Base-by-base conservation (phyloP, 37 sponge, comb jelly and placozoan genomes). In the Axinella damicornis region DNA sequence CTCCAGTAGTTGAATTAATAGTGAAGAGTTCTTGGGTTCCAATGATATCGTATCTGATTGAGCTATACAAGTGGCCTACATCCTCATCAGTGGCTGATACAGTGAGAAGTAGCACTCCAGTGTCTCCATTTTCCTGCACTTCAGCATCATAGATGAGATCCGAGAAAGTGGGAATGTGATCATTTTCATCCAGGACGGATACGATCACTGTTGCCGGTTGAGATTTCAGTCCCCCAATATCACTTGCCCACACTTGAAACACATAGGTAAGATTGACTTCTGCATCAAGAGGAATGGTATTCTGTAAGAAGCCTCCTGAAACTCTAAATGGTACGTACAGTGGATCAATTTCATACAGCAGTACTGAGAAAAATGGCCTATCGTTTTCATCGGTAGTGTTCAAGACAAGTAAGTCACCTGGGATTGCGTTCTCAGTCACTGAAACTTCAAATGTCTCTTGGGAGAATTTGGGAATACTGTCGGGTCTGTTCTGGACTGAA, bases 121-220 rank as follows among this genome's bases (percentile, higher is more conserved):
- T 37, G 0, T 55, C 46, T 22, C 21, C 24, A 62, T 78, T 63
- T 41, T 86, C 87, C 28, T 34, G 18, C 21, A 79, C 58, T 9
- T 22, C 39, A 4, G 19, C 22, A 27, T 36, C 33, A 46, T 73
- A 78, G 37, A 72, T 63, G 1, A 14, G 35, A 20, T 38, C 24
- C 1, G 36, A 4, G 37, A 88, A 84, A 24, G n/a, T 34, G n/a
- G 93, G 93, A 55, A 81, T 52, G 53, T 78, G 81, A 15, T 92
- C 93, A 66, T 92, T 92, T 53, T 71, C 80, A 79, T 92, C 89
- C 38, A 78, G 70, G 13, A 92, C 71, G 2, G 25, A n/a, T 13
- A 92, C 84, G 17, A 58, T 73, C 25, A 92, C 85, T 37, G 74
- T 76, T 24, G 72, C 64, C 19, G 85, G 76, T 11, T 69, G n/a